Evolutionary conservation across 2,113 vertebrate species (phyloP).

Genomic region (Cacatua alba): DNA sequence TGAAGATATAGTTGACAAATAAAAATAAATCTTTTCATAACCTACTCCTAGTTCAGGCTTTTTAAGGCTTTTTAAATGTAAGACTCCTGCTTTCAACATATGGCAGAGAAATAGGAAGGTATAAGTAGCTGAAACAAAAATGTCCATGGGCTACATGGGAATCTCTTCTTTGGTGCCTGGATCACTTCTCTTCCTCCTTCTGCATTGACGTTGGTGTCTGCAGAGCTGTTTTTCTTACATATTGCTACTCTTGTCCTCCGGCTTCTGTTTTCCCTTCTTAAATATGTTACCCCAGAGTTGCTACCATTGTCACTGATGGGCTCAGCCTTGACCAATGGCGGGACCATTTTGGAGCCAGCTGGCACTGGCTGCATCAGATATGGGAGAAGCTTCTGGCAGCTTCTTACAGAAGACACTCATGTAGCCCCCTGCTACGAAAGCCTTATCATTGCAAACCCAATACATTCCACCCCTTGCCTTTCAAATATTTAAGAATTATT

Average conservation of each 20-base stretch:
- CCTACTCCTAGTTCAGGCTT: neutral
- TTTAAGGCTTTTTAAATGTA: neutral
- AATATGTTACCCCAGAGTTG: neutral
- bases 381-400: neutral
- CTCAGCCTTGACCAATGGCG: rapidly evolving
- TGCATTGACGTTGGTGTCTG: neutral
- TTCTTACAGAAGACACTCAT: neutral
- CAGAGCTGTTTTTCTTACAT: neutral
- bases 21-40: neutral
- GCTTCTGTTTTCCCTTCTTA: neutral
- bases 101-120: neutral
- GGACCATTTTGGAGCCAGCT: neutral
- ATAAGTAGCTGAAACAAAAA: neutral
- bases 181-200: neutral
- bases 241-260: neutral
- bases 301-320: neutral
- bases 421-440: neutral
- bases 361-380: neutral
- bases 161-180: neutral
- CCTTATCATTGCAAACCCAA: no score
- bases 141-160: neutral
- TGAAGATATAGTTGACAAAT: neutral
- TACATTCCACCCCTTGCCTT: neutral
- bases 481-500: neutral
- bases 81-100: neutral